Evolutionary conservation across 2,113 vertebrate genomes (phyloP), one percentile per base, ranked within the genome.

Genomic region (Silurus meridionalis): DNA sequence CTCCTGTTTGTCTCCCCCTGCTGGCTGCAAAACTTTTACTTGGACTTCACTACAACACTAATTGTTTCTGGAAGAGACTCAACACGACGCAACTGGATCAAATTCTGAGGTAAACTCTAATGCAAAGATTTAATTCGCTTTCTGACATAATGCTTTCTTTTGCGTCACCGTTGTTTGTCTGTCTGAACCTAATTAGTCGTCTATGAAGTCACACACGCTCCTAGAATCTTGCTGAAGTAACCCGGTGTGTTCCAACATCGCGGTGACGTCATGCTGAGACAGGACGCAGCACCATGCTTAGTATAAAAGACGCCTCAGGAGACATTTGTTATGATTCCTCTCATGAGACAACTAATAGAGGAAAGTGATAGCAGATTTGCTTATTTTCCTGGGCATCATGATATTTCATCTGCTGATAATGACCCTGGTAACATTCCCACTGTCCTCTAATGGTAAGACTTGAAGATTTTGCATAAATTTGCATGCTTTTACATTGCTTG

Each of bases 251-350:
- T 90, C 85, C 89, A 90, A 92, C 91, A 90, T 89, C 83, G 90
- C 90, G 88, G 72, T 94, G 93, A 95, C 94, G 94, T 95, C 94
- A 94, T 58, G 28, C 23, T 11, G 79, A 66, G 89, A 89, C 64
- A 90, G 86, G 83, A 88, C 80, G 91, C 46, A 37, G 80, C 66
- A 91, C 25, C 90, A 89, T 84, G 91, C 83, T 87, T 90, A 80
- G 82, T 93, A 95, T 95, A 95, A 94, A 94, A 93, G 92, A 83
- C 89, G 83, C 87, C 1, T 84, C 84, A 19, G 79, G n/a, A 80
- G 85, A 63, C 11, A 69, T 77, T 89, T 83, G 83, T 75, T 78
- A 87, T 55, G 69, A 48, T 88, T 84, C n/a, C 86, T 80, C 17
- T 37, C 81, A 50, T 71, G 82, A 81, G 48, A 19, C 77, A 15